Percentiles rank a stretch among this genome's conserved stretches.
Conservation (phyloP, 1,140 invertebrate species). For the Myzus persicae region DNA sequence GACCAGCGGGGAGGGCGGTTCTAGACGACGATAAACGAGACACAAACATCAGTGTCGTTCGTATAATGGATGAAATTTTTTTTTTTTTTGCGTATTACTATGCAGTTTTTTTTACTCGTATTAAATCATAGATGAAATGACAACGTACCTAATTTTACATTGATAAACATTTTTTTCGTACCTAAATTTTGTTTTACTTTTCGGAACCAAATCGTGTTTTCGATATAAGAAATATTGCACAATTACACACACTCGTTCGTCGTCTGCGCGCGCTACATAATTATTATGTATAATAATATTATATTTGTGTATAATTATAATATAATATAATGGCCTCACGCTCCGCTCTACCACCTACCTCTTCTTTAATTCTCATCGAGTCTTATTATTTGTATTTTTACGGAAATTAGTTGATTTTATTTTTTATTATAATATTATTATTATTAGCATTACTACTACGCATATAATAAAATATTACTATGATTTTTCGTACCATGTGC, state of each 20-base stretch:
- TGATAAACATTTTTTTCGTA: not conserved
- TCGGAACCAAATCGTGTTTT: not conserved
- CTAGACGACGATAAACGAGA: too few relatives aligned
- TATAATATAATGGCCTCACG: not conserved
- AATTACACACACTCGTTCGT: not conserved
- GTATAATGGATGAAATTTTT: too few relatives aligned
- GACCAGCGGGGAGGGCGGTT: not conserved
- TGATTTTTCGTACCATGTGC: not conserved
- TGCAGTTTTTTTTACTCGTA: not conserved
- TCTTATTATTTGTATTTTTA: constrained; percentile 21
- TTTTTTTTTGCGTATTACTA: not conserved
- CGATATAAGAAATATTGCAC: not conserved
- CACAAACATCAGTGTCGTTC: too few relatives aligned
- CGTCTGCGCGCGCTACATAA: not conserved
- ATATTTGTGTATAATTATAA: not conserved
- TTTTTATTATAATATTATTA: constrained; percentile 4
- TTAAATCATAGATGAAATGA: not conserved
- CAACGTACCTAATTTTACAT: not conserved
- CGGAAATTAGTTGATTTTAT: constrained; percentile 39
- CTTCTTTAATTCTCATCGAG: constrained; percentile 23
- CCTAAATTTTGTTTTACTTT: not conserved
- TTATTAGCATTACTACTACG: constrained; percentile 11
- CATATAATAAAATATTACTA: not conserved
- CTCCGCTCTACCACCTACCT: constrained; percentile 14
- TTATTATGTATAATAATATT: not conserved